Evolutionary conservation across 2,797 vertebrate species (phyloP).

Genomic region (Threskiornis aethiopicus): DNA sequence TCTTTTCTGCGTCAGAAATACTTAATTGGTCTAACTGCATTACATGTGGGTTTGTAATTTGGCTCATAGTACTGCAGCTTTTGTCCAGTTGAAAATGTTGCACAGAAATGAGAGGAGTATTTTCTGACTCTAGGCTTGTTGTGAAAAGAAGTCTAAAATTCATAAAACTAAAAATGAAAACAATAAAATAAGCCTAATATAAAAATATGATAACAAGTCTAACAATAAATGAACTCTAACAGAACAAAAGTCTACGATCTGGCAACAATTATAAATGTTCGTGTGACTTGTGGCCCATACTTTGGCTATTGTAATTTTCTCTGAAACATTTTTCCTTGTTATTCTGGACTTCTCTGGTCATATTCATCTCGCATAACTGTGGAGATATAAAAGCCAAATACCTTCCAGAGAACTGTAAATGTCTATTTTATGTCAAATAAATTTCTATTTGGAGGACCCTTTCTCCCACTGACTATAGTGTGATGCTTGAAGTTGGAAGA

Average conservation of each 20-base stretch:
- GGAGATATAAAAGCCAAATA: neutral
- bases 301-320: neutral
- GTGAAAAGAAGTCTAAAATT: neutral
- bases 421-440: neutral
- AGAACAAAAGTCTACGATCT: neutral
- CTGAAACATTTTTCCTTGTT: neutral
- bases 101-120: neutral
- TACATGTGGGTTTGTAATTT: neutral
- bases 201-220: neutral
- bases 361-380: neutral
- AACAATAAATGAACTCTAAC: neutral
- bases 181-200: neutral
- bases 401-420: neutral
- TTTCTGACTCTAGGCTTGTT: neutral
- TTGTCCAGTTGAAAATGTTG: neutral
- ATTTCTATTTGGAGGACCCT: neutral
- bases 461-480: neutral
- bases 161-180: neutral
- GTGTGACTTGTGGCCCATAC: neutral
- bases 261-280: neutral
- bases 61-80: neutral
- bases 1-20: neutral
- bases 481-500: neutral
- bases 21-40: neutral
- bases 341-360: neutral